These are phyloP conservation scores for Chaenocephalus aceratus DNA, from an alignment of 2,113 vertebrate species.

Conservation along the genomic window DNA sequence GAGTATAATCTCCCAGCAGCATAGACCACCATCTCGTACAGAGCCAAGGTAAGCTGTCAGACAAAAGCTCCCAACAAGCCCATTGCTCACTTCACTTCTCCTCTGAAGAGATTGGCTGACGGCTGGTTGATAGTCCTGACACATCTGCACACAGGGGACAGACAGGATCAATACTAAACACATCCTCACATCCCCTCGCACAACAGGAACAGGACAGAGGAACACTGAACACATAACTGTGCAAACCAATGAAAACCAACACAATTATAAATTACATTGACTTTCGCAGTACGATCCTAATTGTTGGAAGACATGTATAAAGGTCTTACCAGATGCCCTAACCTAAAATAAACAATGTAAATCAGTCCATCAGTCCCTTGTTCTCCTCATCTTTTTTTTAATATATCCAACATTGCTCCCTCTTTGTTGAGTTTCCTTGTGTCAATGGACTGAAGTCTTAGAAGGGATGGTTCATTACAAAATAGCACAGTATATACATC, in stretches of 20 bases:
- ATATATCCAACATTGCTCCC: not conserved
- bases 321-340: not conserved
- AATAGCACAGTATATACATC: too few species aligned
- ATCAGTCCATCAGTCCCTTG: not conserved
- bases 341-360: not conserved
- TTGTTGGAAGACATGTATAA: not conserved
- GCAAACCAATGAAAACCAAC: too few species aligned
- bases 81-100: not conserved
- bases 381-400: not conserved
- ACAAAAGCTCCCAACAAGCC: not conserved
- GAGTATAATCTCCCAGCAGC: not conserved
- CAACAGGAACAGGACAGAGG: not conserved
- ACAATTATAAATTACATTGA: not conserved
- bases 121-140: constrained; percentile 14
- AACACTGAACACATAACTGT: not conserved
- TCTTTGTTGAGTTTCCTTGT: not conserved
- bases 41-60: constrained; percentile 12
- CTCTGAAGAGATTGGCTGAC: not conserved
- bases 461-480: too few species aligned
- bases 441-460: not conserved
- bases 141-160: not conserved
- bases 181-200: not conserved
- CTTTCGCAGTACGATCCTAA: not conserved
- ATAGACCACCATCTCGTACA: not conserved
- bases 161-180: constrained; percentile 10